Base-by-base conservation (phyloP, 2,113 vertebrate species). In the Halichoeres trimaculatus region DNA sequence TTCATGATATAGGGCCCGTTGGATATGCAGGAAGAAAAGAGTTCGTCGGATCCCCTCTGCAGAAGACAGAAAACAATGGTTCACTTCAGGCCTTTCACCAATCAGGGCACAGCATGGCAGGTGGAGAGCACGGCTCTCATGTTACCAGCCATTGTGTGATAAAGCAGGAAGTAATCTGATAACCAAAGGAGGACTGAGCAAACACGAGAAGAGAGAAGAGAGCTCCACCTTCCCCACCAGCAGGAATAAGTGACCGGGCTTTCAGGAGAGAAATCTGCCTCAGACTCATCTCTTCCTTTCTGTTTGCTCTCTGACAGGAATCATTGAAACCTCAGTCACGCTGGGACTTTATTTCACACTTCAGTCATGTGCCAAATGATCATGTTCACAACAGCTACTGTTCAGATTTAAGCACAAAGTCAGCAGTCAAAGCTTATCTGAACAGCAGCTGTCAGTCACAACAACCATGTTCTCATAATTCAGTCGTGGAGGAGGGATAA, bases 1-100 rank as follows among this genome's bases (percentile, higher is more conserved):
- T 91, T 99, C 98, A 99, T 99, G 96, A 98, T 98, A 95, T 97
- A 99, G 81, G 98, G 97, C 88, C 98, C 97, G 96, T 98, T 99
- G 93, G 96, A 93, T 92, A 98, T 95, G 88, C 98, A 98, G 91
- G 96, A 93, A 95, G 97, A 96, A 93, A 99, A 98, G 91, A 99
- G 98, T 93, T 99, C 98, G 95, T 99, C 98, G 85, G 98, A 95
- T 96, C 97, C 97, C 94, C 98, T 96, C 98, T 99, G 94, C 41
- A 94, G 78, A 70, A 36, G 41, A 84, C 48, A 84, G 35, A 86
- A 83, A 71, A 82, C 75, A 85, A 86, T 64, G 74, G 81, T 83
- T 89, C 70, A 87, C 59, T 83, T 85, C 78, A 90, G 67, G 64
- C 64, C 24, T 14, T 66, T 69, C 55, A 73, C 60, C 75, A 85